Evolutionary conservation across 2,888 invertebrate species (phyloP).

Genomic region (Ornithoptera priamus): DNA sequence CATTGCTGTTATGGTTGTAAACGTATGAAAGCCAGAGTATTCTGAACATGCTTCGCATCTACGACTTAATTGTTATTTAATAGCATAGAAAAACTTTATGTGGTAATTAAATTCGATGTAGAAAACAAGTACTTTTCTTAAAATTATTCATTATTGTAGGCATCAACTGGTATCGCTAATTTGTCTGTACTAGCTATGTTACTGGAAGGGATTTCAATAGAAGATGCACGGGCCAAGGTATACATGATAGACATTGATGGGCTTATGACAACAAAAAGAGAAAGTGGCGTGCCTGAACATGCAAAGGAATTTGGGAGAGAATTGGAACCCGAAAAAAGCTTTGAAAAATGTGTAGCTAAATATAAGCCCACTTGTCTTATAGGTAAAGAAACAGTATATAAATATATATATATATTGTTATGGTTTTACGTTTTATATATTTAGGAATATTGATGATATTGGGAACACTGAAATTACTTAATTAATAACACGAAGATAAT

Average conservation of each 20-base stretch:
- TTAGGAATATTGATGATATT: background rate
- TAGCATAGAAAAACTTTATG: too few species aligned
- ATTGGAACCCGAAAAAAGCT: constrained; percentile 84
- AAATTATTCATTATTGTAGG: constrained; percentile 75
- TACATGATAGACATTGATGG: constrained; percentile 96
- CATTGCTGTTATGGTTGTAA: too few species aligned
- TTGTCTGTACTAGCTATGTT: constrained; percentile 91
- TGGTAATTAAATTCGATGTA: too few species aligned
- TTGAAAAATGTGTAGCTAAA: constrained; percentile 86
- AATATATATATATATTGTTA: background rate
- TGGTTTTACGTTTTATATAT: background rate
- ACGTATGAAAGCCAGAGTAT: too few species aligned
- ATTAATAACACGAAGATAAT: too few species aligned
- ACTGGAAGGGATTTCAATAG: constrained; percentile 70
- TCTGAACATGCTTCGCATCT: too few species aligned
- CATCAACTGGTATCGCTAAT: constrained; percentile 93
- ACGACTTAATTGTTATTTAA: too few species aligned
- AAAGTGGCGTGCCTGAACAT: constrained; percentile 81
- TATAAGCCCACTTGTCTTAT: constrained; percentile 90
- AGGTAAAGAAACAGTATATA: constrained; percentile 70
- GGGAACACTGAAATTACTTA: background rate
- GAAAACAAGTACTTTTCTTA: background rate
- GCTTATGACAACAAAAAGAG: constrained; percentile 83
- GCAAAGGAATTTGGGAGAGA: constrained; percentile 86
- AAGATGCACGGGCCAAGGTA: constrained; percentile 88